phyloP scores from a whole-genome alignment of 2,888 invertebrate genomes.

The Stictocephala bisonia region DNA sequence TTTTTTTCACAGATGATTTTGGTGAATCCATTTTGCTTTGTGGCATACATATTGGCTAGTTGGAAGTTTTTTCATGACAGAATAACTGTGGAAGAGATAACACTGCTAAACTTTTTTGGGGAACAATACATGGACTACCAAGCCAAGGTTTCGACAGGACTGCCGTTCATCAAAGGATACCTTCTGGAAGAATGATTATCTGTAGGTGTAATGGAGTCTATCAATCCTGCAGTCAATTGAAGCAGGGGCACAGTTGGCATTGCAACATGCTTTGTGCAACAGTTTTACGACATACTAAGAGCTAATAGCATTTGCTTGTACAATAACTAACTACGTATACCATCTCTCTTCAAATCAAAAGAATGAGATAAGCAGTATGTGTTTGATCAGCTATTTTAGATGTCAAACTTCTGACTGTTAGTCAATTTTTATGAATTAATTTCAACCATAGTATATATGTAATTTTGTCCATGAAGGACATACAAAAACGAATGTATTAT shows the following conservation, averaged over 20 bases:
- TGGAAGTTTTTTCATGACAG: conserved; percentile 94
- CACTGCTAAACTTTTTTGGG: conserved; percentile 92
- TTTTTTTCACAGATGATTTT: conserved; percentile 76
- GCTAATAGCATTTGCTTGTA: neutral
- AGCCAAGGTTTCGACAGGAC: conserved; percentile 81
- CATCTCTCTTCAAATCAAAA: neutral
- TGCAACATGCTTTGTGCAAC: too few species aligned
- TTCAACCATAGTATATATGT: too few species aligned
- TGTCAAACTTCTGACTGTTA: too few species aligned
- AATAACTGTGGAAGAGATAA: conserved; percentile 89
- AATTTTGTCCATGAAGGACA: too few species aligned
- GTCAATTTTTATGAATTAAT: too few species aligned
- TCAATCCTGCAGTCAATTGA: conserved; percentile 12
- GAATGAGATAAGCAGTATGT: too few species aligned
- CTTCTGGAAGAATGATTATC: conserved; percentile 42
- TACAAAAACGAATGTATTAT: too few species aligned
- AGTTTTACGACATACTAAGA: too few species aligned
- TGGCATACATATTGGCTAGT: conserved; percentile 83
- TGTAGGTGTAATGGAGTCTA: neutral
- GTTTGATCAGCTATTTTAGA: too few species aligned
- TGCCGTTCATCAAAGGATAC: conserved; percentile 89
- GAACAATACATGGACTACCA: conserved; percentile 89
- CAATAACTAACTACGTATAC: neutral
- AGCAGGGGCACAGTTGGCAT: too few species aligned
- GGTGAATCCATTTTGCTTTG: conserved; percentile 87